A percentile compares a stretch with the other conserved stretches of the same genome.
These are phyloP conservation scores for Pelobates cultripes DNA, from an alignment of 2,797 vertebrate species.

Conservation along the genomic window DNA sequence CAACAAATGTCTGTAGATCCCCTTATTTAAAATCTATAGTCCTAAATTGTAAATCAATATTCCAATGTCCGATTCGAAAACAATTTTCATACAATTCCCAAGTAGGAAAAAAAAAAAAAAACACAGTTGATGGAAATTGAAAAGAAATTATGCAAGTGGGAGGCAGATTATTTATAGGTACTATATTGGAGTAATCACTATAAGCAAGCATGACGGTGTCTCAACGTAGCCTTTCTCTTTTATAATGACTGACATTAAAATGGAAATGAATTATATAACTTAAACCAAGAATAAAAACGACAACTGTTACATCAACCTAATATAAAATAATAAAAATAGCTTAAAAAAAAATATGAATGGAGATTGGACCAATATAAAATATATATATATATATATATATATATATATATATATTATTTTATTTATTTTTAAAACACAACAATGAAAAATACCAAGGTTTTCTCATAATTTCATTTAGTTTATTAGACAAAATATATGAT, in stretches of 20 bases:
- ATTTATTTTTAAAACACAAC: no score
- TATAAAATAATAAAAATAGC: background rate
- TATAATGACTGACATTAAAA: slow-evolving; percentile 55
- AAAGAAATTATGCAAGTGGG: slow-evolving; percentile 45
- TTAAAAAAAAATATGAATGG: background rate
- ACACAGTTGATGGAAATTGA: slow-evolving; percentile 14
- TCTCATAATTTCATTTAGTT: slow-evolving; percentile 94
- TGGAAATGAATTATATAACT: no score
- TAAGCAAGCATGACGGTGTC: slow-evolving; percentile 53
- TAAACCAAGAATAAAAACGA: slow-evolving; percentile 23
- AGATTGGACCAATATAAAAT: background rate
- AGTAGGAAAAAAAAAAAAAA: background rate
- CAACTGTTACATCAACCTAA: background rate
- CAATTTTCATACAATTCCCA: slow-evolving; percentile 15
- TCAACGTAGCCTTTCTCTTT: slow-evolving; percentile 49
- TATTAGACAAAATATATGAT: slow-evolving; percentile 99
- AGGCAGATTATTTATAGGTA: slow-evolving; percentile 52
- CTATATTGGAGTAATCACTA: slow-evolving; percentile 47
- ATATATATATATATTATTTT: background rate
- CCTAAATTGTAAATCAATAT: slow-evolving; percentile 51
- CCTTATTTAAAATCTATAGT: slow-evolving; percentile 48
- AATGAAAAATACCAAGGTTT: background rate
- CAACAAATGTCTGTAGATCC: slow-evolving; percentile 45
- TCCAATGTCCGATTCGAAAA: slow-evolving; percentile 35
- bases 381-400: background rate